Evolutionary conservation across 2,888 invertebrate species (phyloP), one percentile per base, ranked within the genome.

Genomic region (Lymantria monacha): DNA sequence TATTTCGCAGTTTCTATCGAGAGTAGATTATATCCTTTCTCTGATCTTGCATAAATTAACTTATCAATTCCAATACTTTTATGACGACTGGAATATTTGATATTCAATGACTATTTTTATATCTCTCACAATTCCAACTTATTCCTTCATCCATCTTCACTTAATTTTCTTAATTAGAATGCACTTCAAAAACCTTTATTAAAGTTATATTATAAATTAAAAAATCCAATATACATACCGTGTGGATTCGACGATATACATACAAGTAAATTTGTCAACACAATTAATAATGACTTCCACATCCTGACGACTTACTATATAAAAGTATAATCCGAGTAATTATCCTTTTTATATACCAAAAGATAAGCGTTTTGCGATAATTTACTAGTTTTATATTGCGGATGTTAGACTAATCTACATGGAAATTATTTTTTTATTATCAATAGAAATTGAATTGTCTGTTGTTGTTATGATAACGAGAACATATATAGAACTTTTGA

Each of bases 221-320:
- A n/a, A 43, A 9, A 42, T 40, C 8, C 0, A 36, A 14, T 14
- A 30, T 22, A 7, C 55, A 30, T 63, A 63, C 63, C 53, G 12
- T 3, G 10, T 12, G 50, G 46, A 31, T 2, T 42, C 3, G 38
- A 13, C 5, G 15, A 41, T 14, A 41, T 10, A 14, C 33, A 44
- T 30, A 44, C 3, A 41, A 51, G 10, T 30, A 50, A 48, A 49
- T 42, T 47, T 49, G 55, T 59, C 46, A 57, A 48, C 44, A 64
- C 0, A 46, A 50, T 48, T 40, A 48, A 5, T 33, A 59, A 56
- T 48, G 44, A 49, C 55, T 61, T 61, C 63, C 66, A 61, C 69
- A 70, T 69, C 33, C 36, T 40, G 9, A 12, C 42, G 7, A n/a
- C 22, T 31, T 42, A 15, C 22, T 37, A 1, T 41, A 41, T 5